phyloP scores from a whole-genome alignment of 2,888 invertebrate genomes.

The Tuberolachnus salignus region DNA sequence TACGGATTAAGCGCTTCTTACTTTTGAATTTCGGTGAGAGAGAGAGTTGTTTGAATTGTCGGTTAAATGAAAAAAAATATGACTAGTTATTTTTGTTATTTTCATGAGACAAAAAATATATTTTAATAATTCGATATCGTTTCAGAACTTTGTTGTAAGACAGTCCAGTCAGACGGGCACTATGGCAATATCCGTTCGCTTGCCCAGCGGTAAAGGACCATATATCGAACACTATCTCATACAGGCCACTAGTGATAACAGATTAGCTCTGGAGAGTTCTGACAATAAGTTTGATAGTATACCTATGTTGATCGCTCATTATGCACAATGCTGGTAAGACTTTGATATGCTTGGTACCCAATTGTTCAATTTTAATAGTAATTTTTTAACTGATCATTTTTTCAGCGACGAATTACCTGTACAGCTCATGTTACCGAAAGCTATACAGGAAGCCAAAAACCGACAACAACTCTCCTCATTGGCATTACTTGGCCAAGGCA shows the following conservation, averaged over 20 bases:
- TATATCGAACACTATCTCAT: constrained; percentile 97
- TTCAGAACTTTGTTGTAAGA: constrained; percentile 91
- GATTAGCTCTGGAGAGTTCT: constrained; percentile 89
- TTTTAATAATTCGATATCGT: constrained; percentile 59
- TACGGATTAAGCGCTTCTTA: too few relatives aligned
- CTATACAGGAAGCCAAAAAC: constrained; percentile 85
- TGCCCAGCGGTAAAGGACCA: constrained; percentile 84
- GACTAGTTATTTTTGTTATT: too few relatives aligned
- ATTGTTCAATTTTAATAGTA: background rate
- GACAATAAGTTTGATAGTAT: constrained; percentile 92
- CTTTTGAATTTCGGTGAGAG: too few relatives aligned
- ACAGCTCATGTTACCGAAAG: constrained; percentile 82
- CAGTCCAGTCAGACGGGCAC: constrained; percentile 92
- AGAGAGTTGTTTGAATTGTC: too few relatives aligned
- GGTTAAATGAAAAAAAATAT: too few relatives aligned
- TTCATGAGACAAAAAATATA: too few relatives aligned
- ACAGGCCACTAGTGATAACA: constrained; percentile 76
- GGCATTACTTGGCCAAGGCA: constrained; percentile 81
- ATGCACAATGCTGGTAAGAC: constrained; percentile 85
- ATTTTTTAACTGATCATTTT: background rate
- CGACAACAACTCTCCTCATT: constrained; percentile 88
- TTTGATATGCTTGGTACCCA: background rate
- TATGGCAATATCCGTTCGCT: constrained; percentile 91
- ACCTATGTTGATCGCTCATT: constrained; percentile 90
- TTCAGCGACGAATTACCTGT: constrained; percentile 89